Percentiles rank a stretch among this genome's conserved stretches.
phyloP scores from a whole-genome alignment of 2,888 invertebrate genomes.

The Cactoblastis cactorum region DNA sequence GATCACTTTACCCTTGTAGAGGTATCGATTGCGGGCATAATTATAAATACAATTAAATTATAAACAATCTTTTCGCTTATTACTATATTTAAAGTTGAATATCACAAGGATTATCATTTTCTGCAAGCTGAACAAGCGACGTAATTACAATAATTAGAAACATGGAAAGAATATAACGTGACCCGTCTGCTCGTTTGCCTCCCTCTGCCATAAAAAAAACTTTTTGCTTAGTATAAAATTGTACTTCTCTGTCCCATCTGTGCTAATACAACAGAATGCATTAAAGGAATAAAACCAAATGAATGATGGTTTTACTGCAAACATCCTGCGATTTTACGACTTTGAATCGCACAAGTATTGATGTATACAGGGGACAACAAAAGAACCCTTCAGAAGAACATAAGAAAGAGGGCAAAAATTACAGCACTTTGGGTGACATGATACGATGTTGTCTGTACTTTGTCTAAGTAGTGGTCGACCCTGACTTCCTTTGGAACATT shows the following conservation, averaged over 20 bases:
- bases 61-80: too few species aligned
- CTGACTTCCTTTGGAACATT: neutral
- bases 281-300: neutral
- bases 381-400: neutral
- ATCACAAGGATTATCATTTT: too few species aligned
- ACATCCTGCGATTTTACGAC: slow-evolving; percentile 3
- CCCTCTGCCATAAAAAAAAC: too few species aligned
- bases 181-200: too few species aligned
- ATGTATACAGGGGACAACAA: neutral
- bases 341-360: neutral
- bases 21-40: too few species aligned
- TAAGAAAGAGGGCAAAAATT: too few species aligned
- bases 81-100: too few species aligned
- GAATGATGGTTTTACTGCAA: neutral
- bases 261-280: neutral
- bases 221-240: neutral
- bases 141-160: too few species aligned
- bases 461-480: neutral
- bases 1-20: too few species aligned
- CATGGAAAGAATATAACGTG: too few species aligned
- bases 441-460: neutral
- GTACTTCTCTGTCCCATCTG: neutral
- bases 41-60: too few species aligned
- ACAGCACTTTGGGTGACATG: neutral
- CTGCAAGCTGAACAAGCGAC: too few species aligned